Base-by-base conservation (phyloP, 2,888 invertebrate species). In the Gymnoscelis rufifasciata region DNA sequence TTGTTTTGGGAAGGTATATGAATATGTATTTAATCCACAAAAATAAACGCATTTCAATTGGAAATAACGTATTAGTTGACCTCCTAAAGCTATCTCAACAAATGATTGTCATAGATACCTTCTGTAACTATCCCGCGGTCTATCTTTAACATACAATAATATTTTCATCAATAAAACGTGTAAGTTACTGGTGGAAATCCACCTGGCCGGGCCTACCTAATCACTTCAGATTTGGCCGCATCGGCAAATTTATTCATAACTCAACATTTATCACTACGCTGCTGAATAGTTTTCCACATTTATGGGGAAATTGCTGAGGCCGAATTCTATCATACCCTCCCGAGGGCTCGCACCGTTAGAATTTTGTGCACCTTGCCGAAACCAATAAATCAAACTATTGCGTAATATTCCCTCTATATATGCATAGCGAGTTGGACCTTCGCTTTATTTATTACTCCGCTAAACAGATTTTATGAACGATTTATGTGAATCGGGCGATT, bases 351-450 rank as follows among this genome's bases (percentile, higher is more conserved):
- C 59, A 66, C 76, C 78, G 80, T 79, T 79, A 78, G 81, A 74
- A 71, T 69, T 71, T 68, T 62, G 71, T 78, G 80, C 87, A 87
- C 86, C 87, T 87, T 86, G 78, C 79, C 80, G 69, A 75, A 75
- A 75, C 75, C 79, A 71, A 86, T 87, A 87, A 87, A 87, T 87
- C 87, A 87, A 78, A 83, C 78, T 80, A 83, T 83, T 83, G 76
- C 81, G 82, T 83, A 84, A 86, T 82, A 72, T 74, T 68, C 74
- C 75, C 72, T 71, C 71, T 86, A 71, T 83, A 87, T 83, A 87
- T 86, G 86, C 83, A 87, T 86, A 77, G 67, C 48, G 38, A 74
- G 68, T 60, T 65, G 66, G 62, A 68, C 74, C 74, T 72, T 69
- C 70, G 66, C 65, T 73, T 83, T 83, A 84, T 84, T 83, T 84